Evolutionary conservation across 2,113 vertebrate genomes (phyloP).

Genomic region (Syrmaticus mikado): DNA sequence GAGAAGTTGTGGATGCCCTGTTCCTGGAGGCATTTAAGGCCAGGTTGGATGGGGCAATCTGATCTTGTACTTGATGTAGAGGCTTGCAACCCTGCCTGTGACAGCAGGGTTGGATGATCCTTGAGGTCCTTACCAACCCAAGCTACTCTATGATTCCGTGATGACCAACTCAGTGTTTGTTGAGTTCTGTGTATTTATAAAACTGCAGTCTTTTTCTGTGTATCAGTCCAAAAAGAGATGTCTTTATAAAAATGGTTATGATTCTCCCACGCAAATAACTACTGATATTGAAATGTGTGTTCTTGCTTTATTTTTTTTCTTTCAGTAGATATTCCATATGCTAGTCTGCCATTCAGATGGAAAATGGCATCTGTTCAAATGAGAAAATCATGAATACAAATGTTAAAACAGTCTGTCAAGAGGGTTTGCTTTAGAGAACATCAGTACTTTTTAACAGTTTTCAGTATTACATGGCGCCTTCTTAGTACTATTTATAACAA

Average conservation of each 20-base stretch:
- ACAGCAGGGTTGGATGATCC: too few species aligned
- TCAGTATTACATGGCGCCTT: neutral
- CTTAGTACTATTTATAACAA: neutral
- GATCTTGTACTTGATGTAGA: too few species aligned
- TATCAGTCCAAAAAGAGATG: neutral
- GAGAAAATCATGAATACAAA: neutral
- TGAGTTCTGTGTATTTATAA: neutral
- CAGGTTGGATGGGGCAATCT: too few species aligned
- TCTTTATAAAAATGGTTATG: neutral
- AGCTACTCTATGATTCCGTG: too few species aligned
- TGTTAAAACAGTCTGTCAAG: neutral
- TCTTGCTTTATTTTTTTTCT: neutral
- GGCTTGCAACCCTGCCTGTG: too few species aligned
- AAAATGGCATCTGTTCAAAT: neutral
- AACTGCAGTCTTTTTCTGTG: neutral
- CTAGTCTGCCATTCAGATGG: neutral
- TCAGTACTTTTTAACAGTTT: neutral
- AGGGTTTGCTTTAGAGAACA: neutral
- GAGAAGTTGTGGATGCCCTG: too few species aligned
- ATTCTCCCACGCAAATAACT: neutral
- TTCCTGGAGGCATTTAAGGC: too few species aligned
- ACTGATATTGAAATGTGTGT: neutral
- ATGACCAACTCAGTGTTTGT: neutral
- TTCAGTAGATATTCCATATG: neutral
- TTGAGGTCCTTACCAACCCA: too few species aligned